phyloP scores from a whole-genome alignment of 1,140 invertebrate genomes.

The Tetramorium alpestre region DNA sequence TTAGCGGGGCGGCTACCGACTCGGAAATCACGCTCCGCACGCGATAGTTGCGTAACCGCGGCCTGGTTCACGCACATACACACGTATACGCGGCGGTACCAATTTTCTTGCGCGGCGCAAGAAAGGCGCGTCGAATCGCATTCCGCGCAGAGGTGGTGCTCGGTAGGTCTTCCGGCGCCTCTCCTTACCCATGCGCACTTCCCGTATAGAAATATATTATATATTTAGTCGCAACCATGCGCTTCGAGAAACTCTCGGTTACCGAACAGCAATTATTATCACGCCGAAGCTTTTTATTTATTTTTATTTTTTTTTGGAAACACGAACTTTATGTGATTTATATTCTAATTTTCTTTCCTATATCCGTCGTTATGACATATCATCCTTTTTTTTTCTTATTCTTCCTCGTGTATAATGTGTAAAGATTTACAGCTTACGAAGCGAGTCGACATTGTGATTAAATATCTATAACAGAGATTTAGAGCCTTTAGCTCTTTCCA shows the following conservation, averaged over 20 bases:
- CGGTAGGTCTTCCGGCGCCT: not conserved
- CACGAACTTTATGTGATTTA: not conserved
- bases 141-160: not conserved
- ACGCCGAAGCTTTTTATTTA: not conserved
- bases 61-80: conserved; percentile 45
- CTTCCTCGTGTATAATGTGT: not conserved
- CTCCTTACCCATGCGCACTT: not conserved
- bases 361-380: not conserved
- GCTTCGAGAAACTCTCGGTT: not conserved
- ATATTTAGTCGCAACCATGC: not conserved
- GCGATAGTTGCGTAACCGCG: conserved; percentile 58
- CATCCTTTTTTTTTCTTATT: not conserved
- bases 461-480: conserved; percentile 11
- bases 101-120: conserved; percentile 47
- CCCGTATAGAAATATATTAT: not conserved
- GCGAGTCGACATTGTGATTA: not conserved
- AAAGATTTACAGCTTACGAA: not conserved
- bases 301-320: not conserved
- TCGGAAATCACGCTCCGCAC: conserved; percentile 33
- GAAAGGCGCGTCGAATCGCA: conserved; percentile 43
- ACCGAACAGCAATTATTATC: not conserved
- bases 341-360: not conserved
- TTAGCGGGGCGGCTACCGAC: conserved; percentile 2
- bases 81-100: not conserved
- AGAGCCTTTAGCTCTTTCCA: not conserved